A percentile compares a stretch with the other conserved stretches of the same genome.
These are phyloP conservation scores for Pelecanus crispus DNA, from an alignment of 2,113 vertebrate genomes.

Conservation along the genomic window DNA sequence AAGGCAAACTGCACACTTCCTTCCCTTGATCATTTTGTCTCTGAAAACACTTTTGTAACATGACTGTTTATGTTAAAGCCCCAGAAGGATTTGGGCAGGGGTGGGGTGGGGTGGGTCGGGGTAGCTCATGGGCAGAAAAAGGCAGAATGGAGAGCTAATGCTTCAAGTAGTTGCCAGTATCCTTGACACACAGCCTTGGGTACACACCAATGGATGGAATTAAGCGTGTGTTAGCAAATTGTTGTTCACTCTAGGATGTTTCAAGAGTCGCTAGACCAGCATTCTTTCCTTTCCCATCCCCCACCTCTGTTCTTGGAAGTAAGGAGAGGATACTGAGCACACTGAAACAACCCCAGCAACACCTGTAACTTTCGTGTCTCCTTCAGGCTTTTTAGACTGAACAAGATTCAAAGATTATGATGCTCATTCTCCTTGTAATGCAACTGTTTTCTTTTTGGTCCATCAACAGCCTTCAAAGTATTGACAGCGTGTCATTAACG, in stretches of 20 bases:
- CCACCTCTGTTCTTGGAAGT: neutral
- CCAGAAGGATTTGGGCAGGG: too few species aligned
- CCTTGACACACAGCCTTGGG: neutral
- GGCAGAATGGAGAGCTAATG: neutral
- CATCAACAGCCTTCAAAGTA: neutral
- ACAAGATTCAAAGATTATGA: neutral
- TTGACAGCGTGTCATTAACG: neutral
- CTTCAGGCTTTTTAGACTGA: neutral
- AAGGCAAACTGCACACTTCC: neutral
- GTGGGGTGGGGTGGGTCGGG: fast-evolving
- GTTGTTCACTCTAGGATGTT: neutral
- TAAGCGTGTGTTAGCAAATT: neutral
- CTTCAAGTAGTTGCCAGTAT: neutral
- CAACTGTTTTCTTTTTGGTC: neutral
- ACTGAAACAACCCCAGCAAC: neutral
- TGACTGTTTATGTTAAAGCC: neutral
- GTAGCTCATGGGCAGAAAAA: neutral
- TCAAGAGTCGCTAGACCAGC: neutral
- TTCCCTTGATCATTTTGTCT: neutral
- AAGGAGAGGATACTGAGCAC: neutral
- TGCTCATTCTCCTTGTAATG: neutral
- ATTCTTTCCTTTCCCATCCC: neutral
- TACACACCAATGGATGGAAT: neutral
- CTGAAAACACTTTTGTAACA: neutral
- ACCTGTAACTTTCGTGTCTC: neutral